These are phyloP conservation scores for Saccopteryx bilineata DNA, from an alignment of 2,113 vertebrate species.

Conservation along the genomic window DNA sequence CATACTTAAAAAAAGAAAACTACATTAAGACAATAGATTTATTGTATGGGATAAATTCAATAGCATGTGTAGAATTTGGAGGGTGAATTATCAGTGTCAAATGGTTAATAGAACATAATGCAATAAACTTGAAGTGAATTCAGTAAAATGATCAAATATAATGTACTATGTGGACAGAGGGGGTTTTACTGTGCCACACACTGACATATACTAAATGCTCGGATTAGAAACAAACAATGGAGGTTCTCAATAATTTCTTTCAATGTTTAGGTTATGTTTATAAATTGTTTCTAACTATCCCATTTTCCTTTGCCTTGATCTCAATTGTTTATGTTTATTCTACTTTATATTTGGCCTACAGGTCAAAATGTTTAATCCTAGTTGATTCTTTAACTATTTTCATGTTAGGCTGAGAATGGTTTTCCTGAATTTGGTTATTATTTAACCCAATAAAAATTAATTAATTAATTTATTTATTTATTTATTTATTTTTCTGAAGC, in stretches of 20 bases:
- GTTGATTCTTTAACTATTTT: slow-evolving; percentile 1
- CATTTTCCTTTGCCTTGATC: neutral
- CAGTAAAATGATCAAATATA: neutral
- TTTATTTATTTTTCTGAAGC: too few relatives aligned
- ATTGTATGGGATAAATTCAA: neutral
- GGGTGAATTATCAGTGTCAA: slow-evolving; percentile 37
- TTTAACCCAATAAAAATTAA: slow-evolving; percentile 28
- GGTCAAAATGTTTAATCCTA: neutral
- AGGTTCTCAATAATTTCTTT: slow-evolving; percentile 5
- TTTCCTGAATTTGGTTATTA: slow-evolving; percentile 20
- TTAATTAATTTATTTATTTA: neutral
- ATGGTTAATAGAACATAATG: neutral
- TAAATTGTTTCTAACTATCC: neutral
- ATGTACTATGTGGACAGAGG: neutral
- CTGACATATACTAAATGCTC: neutral
- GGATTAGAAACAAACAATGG: neutral
- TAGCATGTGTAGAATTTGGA: neutral
- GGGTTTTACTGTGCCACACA: neutral
- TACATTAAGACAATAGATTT: slow-evolving; percentile 9
- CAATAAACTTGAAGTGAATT: slow-evolving; percentile 34
- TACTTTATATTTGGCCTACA: neutral
- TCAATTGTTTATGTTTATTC: neutral
- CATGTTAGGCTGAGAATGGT: neutral
- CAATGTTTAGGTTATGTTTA: neutral
- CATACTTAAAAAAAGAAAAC: neutral